Evolutionary conservation across 2,888 invertebrate species (phyloP).

Genomic region (Brenthis hecate): DNA sequence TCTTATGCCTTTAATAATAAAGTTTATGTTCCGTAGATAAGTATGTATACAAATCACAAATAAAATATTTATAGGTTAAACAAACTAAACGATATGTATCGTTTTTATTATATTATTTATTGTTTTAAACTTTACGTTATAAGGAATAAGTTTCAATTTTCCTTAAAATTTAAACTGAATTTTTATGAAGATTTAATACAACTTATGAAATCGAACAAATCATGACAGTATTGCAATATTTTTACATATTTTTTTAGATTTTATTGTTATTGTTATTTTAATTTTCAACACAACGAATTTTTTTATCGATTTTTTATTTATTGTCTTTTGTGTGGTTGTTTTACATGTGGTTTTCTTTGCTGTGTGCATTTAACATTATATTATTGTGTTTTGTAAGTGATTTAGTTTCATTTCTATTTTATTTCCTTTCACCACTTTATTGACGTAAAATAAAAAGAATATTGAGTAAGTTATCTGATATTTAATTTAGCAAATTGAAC

Average conservation of each 20-base stretch:
- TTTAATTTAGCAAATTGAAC: too few species aligned
- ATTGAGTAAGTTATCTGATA: too few species aligned
- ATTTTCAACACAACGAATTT: constrained; percentile 31
- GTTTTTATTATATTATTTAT: too few species aligned
- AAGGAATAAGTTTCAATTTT: neutral
- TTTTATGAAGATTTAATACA: constrained; percentile 8
- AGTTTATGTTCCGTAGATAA: too few species aligned
- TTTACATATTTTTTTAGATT: constrained; percentile 31
- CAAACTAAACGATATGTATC: too few species aligned
- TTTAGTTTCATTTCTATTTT: neutral
- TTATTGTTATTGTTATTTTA: constrained; percentile 34
- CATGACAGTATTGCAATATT: constrained; percentile 40
- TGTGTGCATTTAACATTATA: constrained; percentile 33
- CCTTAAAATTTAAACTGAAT: neutral
- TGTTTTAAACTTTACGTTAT: neutral
- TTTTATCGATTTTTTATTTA: constrained; percentile 26
- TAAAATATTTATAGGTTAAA: too few species aligned
- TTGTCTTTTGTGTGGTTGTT: constrained; percentile 29
- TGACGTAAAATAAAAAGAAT: too few species aligned
- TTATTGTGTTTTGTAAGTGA: constrained; percentile 11
- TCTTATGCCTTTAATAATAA: constrained; percentile 7
- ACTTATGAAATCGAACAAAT: constrained; percentile 24
- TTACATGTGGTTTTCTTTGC: constrained; percentile 20
- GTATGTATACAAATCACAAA: too few species aligned
- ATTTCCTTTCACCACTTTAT: neutral